Evolutionary conservation across 2,797 vertebrate species (phyloP).

Genomic region (Hydrophis major): DNA sequence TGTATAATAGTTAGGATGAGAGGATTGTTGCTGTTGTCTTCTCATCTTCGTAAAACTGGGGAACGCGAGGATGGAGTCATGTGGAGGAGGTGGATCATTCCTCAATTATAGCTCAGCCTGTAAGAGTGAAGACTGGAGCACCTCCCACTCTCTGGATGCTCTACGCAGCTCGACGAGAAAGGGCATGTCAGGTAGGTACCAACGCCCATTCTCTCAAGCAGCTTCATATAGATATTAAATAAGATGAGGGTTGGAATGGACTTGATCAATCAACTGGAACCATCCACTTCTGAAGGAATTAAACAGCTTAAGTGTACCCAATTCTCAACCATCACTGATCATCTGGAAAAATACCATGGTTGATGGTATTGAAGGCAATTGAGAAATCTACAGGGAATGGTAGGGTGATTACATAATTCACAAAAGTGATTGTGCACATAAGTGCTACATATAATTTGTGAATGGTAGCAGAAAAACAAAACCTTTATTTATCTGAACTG

Average conservation of each 20-base stretch:
- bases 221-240: neutral
- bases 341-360: neutral
- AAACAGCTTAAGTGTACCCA: neutral
- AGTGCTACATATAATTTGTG: neutral
- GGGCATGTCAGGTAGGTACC: no score
- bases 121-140: no score
- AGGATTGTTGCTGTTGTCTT: no score
- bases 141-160: no score
- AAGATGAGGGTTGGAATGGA: neutral
- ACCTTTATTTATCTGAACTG: neutral
- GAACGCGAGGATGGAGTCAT: no score
- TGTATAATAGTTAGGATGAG: no score
- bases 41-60: no score
- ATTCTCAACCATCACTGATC: neutral
- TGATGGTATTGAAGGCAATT: neutral
- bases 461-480: neutral
- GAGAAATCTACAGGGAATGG: neutral
- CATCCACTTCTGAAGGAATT: neutral
- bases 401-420: neutral
- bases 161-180: no score
- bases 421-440: neutral
- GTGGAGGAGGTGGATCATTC: no score
- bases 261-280: neutral
- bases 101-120: no score
- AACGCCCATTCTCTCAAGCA: neutral